phyloP scores from a whole-genome alignment of 1,140 invertebrate species.

The Sogatella furcifera region DNA sequence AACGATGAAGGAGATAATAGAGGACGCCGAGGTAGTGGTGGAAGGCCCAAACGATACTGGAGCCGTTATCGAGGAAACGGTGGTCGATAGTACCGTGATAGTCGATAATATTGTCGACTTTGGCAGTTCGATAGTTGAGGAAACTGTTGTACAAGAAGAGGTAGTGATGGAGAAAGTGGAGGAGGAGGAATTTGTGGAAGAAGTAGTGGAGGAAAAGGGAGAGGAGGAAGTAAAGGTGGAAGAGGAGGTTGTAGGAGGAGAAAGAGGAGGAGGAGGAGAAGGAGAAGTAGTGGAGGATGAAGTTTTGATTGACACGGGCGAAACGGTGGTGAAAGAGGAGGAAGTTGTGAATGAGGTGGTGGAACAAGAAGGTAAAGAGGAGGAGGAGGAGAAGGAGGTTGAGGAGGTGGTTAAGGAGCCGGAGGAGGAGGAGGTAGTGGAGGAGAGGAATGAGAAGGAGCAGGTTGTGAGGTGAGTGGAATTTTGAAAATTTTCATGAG shows the following conservation, averaged over 20 bases:
- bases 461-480: background rate
- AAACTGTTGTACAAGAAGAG: background rate
- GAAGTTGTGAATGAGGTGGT: too few species aligned
- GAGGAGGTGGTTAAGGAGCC: too few species aligned
- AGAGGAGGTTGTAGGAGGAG: background rate
- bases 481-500: background rate
- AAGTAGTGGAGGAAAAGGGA: background rate
- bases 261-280: constrained; percentile 7
- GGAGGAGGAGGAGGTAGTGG: too few species aligned
- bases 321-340: background rate
- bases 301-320: constrained; percentile 16
- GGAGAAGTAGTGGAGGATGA: constrained; percentile 8
- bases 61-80: background rate
- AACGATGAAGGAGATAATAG: constrained; percentile 6
- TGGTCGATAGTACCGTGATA: background rate
- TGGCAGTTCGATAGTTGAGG: background rate
- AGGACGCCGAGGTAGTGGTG: background rate
- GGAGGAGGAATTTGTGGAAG: background rate
- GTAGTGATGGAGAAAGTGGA: background rate
- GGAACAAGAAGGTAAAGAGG: too few species aligned
- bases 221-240: background rate
- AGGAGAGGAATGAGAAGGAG: background rate
- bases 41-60: background rate
- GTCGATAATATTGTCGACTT: background rate
- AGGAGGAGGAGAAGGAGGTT: too few species aligned